Evolutionary conservation across 2,113 vertebrate genomes (phyloP).

Genomic region (Mohoua ochrocephala): DNA sequence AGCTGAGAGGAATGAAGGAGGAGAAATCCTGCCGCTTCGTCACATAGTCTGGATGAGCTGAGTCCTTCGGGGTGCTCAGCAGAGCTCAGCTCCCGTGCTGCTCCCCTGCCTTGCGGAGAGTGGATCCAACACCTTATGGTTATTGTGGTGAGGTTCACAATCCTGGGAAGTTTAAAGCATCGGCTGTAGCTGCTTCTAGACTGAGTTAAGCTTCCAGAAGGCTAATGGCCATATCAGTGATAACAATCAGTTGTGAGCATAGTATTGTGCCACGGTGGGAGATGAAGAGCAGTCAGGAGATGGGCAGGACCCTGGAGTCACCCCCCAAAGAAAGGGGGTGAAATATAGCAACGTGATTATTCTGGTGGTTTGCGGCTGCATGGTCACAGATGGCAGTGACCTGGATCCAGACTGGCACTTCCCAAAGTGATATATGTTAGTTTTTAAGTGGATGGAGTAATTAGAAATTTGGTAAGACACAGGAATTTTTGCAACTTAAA

Average conservation of each 20-base stretch:
- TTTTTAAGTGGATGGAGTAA: not conserved
- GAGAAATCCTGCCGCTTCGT: not conserved
- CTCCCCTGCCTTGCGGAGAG: not conserved
- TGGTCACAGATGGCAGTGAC: not conserved
- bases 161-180: not conserved
- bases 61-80: not conserved
- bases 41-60: accelerated
- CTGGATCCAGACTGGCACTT: not conserved
- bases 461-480: not conserved
- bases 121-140: accelerated
- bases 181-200: not conserved
- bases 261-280: accelerated
- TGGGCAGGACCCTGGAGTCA: not conserved
- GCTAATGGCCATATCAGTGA: accelerated
- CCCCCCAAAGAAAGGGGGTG: too few relatives aligned
- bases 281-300: not conserved
- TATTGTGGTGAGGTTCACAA: accelerated
- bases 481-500: not conserved
- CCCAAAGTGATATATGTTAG: not conserved
- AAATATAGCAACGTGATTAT: accelerated
- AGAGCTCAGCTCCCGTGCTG: not conserved
- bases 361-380: accelerated
- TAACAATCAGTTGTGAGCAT: accelerated
- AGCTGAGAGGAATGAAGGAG: not conserved
- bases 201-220: not conserved